phyloP scores from a whole-genome alignment of 2,797 vertebrate genomes.

The Cirrhinus molitorella region DNA sequence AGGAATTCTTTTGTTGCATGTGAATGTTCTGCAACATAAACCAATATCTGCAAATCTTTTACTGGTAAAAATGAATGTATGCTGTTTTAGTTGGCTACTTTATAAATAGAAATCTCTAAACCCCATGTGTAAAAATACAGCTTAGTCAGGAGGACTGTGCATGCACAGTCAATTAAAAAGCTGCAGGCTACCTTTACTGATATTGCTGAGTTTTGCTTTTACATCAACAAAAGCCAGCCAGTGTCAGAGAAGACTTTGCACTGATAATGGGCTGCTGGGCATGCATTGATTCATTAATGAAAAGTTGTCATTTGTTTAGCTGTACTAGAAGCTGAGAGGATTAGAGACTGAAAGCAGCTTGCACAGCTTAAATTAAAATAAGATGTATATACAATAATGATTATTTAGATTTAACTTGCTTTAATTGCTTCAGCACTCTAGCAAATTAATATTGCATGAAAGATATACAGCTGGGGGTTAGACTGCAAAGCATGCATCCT shows the following conservation, averaged over 20 bases:
- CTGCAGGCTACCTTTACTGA: background rate
- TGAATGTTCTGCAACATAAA: background rate
- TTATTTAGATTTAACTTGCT: slow-evolving; percentile 11
- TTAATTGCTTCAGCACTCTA: background rate
- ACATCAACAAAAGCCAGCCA: background rate
- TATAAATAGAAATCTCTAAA: slow-evolving; percentile 7
- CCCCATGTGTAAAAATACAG: slow-evolving; percentile 17
- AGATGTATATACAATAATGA: slow-evolving; percentile 15
- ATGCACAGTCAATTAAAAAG: slow-evolving; percentile 9
- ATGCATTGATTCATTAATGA: background rate
- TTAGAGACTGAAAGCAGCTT: slow-evolving; percentile 58
- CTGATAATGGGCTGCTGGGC: background rate
- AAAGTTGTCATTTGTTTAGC: slow-evolving; percentile 42
- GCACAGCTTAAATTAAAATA: slow-evolving; percentile 35
- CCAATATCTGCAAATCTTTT: background rate
- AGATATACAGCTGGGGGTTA: background rate
- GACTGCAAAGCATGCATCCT: background rate
- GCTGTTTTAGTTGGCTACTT: background rate
- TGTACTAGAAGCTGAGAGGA: slow-evolving; percentile 43
- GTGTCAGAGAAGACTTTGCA: background rate
- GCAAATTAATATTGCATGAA: background rate
- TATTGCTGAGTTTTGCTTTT: slow-evolving; percentile 8
- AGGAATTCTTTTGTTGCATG: background rate
- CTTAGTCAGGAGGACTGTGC: slow-evolving; percentile 3
- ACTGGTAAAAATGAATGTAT: background rate